Evolutionary conservation across 2,888 invertebrate species (phyloP).

Genomic region (Macropis europaea): DNA sequence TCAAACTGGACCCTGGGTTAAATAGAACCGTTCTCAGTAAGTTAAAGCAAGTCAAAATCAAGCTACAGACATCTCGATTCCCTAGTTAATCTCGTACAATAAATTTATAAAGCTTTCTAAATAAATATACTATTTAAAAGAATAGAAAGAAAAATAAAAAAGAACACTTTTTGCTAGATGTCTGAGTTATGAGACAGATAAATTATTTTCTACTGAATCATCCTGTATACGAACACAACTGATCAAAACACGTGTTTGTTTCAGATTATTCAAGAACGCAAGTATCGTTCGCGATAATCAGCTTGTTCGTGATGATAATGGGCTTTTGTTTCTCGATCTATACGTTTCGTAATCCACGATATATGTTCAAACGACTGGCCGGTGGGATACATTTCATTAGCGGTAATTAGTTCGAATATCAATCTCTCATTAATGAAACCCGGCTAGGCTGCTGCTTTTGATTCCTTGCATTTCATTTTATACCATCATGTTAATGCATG

Average conservation of each 20-base stretch:
- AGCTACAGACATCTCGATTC: too few relatives aligned
- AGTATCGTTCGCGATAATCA: constrained; percentile 91
- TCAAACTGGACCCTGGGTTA: constrained; percentile 81
- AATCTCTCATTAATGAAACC: not conserved
- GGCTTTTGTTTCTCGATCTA: constrained; percentile 91
- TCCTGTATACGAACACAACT: too few relatives aligned
- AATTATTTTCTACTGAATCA: too few relatives aligned
- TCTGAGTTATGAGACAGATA: too few relatives aligned
- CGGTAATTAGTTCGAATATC: constrained; percentile 81
- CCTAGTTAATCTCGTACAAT: too few relatives aligned
- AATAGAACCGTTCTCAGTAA: constrained; percentile 83
- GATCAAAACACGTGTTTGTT: not conserved
- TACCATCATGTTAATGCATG: not conserved
- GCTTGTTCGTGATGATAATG: constrained; percentile 89
- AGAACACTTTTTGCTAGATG: too few relatives aligned
- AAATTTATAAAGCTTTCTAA: too few relatives aligned
- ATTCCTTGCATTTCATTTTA: not conserved
- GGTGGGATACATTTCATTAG: constrained; percentile 92
- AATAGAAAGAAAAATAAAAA: too few relatives aligned
- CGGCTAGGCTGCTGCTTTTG: not conserved
- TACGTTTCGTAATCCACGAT: constrained; percentile 91
- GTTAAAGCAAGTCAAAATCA: constrained; percentile 63
- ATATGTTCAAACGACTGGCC: constrained; percentile 93
- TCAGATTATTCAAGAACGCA: constrained; percentile 92
- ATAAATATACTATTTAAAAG: not conserved